Evolutionary conservation across 2,113 vertebrate genomes (phyloP), one percentile per base, ranked within the genome.

Genomic region (Macquaria australasica): DNA sequence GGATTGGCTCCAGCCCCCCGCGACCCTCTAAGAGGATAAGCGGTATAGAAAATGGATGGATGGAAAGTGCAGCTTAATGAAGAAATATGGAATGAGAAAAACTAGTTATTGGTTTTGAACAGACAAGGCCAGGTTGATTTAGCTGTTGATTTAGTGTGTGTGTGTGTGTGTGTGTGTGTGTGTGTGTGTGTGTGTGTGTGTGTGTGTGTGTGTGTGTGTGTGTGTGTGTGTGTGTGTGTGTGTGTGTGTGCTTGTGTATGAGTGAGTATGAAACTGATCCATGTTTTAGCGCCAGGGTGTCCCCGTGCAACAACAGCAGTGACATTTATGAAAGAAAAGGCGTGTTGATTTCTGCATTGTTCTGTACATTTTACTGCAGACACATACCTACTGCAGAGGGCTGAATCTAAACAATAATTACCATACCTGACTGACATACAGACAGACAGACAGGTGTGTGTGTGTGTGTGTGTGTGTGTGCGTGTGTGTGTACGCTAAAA

Each of bases 381-480:
- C 82, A 74, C 50, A 58, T 55, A 71, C 67, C 53, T 25, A 53
- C 75, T 80, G 63, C 63, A 81, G 55, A 84, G 55, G 62, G 31
- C 73, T 83, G 69, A 87, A 89, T 89, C 81, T 48, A 89, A 89
- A 91, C 84, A 88, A 67, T 87, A 89, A 92, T 90, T 91, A 89
- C 72, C 88, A 92, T 88, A 86, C 88, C 72, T 91, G 39, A 81
- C 73, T 87, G 85, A 86, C 90, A 89, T 64, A 73, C 45, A 77
- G 25, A 81, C 72, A 72, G 79, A 37, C 64, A 79, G 71, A 34
- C 34, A 37, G 34, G 5, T 85, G 68, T 77, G 76, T 86, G 76
- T 70, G 58, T 69, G 31, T 51, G 34, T 79, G 21, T 55, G 43
- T 66, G 45, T 59, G 28, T 45, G 18, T 86, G 81, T 75, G 80